Conservation (phyloP, 2,888 invertebrate species). For the Pristionchus exspectatus region DNA sequence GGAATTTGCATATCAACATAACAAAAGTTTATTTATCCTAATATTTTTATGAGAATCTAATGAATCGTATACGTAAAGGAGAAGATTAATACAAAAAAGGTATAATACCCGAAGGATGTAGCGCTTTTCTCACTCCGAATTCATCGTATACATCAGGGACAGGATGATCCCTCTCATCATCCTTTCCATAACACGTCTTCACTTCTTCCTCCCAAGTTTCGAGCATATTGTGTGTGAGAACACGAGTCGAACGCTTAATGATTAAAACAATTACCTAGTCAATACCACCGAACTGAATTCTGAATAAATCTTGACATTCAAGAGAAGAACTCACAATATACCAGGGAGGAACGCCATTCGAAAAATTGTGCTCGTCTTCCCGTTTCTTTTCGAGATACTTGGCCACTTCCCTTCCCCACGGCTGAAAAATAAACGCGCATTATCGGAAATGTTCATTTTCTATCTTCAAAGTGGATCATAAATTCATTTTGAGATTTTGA, state of each 20-base stretch:
- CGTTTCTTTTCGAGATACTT: constrained; percentile 1
- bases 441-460: not conserved
- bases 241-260: not conserved
- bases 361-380: not conserved
- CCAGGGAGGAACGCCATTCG: constrained; percentile 36
- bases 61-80: no score
- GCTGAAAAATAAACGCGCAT: not conserved
- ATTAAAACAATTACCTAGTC: not conserved
- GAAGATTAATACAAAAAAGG: no score
- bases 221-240: constrained; percentile 40
- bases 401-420: not conserved
- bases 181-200: not conserved
- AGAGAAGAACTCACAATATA: constrained; percentile 27
- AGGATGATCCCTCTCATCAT: not conserved
- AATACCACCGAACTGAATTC: not conserved
- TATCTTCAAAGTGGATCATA: not conserved
- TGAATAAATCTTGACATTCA: not conserved
- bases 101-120: not conserved
- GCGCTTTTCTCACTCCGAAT: not conserved
- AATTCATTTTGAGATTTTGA: not conserved
- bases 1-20: not conserved
- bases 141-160: not conserved
- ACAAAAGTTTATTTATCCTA: not conserved
- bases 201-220: constrained; percentile 31
- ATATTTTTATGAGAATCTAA: no score